These are phyloP conservation scores for Ceryle rudis DNA, from an alignment of 2,797 vertebrate genomes.

Conservation along the genomic window DNA sequence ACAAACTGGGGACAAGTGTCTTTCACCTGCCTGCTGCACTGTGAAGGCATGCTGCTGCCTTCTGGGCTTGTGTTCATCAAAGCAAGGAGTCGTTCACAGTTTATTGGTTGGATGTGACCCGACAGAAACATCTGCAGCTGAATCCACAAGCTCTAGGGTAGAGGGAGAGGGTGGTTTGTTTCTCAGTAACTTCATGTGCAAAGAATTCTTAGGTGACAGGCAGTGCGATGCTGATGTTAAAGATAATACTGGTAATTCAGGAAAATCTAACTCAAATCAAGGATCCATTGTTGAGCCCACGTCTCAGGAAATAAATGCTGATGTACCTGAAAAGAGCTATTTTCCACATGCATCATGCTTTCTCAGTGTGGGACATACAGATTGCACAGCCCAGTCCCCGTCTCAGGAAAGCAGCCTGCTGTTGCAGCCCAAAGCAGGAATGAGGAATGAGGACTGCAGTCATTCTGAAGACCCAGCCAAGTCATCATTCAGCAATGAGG, in stretches of 20 bases:
- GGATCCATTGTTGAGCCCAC: not conserved
- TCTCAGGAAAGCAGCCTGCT: not conserved
- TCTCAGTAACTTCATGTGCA: not conserved
- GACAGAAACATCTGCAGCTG: not conserved
- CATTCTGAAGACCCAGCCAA: conserved; percentile 20
- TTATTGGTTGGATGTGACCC: not conserved
- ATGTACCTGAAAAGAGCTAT: not conserved
- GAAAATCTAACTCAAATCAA: not conserved
- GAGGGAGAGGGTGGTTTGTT: not conserved
- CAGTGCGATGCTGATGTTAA: not conserved
- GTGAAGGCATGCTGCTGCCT: not conserved
- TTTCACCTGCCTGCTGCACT: not conserved
- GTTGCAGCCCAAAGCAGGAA: not conserved
- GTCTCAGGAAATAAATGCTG: not conserved
- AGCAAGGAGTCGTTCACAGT: not conserved
- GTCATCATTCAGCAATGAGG: not conserved
- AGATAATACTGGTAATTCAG: not conserved
- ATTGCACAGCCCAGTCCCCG: not conserved
- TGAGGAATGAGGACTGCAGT: not conserved
- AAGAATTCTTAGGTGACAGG: not conserved
- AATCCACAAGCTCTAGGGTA: accelerated
- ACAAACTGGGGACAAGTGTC: not conserved
- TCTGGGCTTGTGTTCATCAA: not conserved
- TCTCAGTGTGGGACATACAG: not conserved
- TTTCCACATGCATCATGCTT: not conserved